Conservation (phyloP, 2,113 vertebrate genomes). For the Cyprinodon variegatus region DNA sequence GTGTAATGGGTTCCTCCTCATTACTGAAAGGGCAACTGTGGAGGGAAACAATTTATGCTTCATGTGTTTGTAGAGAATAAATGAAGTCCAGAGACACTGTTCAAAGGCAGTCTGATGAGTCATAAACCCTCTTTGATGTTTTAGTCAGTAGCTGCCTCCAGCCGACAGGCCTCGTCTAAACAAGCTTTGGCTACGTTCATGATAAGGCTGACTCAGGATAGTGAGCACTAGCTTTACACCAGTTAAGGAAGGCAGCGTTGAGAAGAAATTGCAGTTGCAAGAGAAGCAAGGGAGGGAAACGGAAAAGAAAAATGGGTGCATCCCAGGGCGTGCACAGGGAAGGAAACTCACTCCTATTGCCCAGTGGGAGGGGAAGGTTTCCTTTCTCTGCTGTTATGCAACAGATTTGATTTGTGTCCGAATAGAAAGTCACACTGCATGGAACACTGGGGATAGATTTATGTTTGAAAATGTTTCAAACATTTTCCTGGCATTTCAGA, state of each 20-base stretch:
- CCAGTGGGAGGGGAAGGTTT: slow-evolving; percentile 52
- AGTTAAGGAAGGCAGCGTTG: slow-evolving; percentile 2
- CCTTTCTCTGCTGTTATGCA: slow-evolving; percentile 53
- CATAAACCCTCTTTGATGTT: slow-evolving; percentile 47
- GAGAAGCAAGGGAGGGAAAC: slow-evolving; percentile 22
- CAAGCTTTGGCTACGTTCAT: slow-evolving; percentile 19
- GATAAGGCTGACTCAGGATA: slow-evolving; percentile 31
- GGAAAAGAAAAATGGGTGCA: slow-evolving; percentile 45
- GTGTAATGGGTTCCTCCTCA: no score
- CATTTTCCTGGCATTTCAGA: slow-evolving; percentile 39
- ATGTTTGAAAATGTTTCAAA: slow-evolving; percentile 27
- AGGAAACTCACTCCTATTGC: slow-evolving; percentile 55
- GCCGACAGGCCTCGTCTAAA: slow-evolving; percentile 12
- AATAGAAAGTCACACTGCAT: slow-evolving; percentile 30
- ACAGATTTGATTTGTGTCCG: slow-evolving; percentile 41
- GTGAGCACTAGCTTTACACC: slow-evolving; percentile 4
- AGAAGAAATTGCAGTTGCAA: slow-evolving; percentile 3
- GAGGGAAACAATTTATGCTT: no score
- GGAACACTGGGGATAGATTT: slow-evolving; percentile 44
- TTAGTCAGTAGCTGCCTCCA: slow-evolving; percentile 35
- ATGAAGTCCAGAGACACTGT: not conserved
- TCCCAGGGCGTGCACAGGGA: slow-evolving; percentile 36
- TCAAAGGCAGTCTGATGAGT: slow-evolving; percentile 39
- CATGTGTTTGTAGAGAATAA: not conserved
- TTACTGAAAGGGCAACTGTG: no score